A percentile compares a stretch with the other conserved stretches of the same genome.
Conservation (phyloP, 2,113 vertebrate species). For the Sitta europaea region DNA sequence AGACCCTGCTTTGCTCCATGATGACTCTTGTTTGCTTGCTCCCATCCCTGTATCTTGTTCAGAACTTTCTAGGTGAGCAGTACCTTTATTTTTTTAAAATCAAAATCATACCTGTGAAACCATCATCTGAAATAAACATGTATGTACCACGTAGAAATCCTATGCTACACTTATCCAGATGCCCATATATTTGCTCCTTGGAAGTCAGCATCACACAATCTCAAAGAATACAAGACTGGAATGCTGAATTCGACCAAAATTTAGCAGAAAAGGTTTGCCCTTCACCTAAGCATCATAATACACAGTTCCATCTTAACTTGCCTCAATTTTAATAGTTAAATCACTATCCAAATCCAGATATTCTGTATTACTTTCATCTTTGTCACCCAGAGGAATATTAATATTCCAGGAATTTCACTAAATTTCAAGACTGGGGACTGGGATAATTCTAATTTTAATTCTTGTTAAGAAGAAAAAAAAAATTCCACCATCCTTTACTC, state of each 20-base stretch:
- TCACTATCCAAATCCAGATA: background rate
- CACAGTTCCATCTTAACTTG: background rate
- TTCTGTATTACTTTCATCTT: background rate
- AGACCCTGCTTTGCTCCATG: background rate
- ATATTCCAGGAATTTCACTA: background rate
- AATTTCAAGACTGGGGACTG: background rate
- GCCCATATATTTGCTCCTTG: background rate
- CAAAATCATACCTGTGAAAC: background rate
- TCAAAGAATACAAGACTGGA: background rate
- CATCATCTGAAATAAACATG: background rate
- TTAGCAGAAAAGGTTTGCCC: background rate
- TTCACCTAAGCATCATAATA: background rate
- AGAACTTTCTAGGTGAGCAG: background rate
- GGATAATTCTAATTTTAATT: background rate
- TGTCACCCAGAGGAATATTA: background rate
- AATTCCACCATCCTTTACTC: background rate
- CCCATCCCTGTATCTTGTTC: background rate
- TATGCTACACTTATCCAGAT: background rate
- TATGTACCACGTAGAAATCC: background rate
- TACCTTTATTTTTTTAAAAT: background rate
- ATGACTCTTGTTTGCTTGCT: background rate
- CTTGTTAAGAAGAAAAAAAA: background rate
- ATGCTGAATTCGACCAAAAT: background rate
- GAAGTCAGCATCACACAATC: background rate
- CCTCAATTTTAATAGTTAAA: background rate